phyloP scores from a whole-genome alignment of 2,797 vertebrate genomes.

The Coilia nasus region DNA sequence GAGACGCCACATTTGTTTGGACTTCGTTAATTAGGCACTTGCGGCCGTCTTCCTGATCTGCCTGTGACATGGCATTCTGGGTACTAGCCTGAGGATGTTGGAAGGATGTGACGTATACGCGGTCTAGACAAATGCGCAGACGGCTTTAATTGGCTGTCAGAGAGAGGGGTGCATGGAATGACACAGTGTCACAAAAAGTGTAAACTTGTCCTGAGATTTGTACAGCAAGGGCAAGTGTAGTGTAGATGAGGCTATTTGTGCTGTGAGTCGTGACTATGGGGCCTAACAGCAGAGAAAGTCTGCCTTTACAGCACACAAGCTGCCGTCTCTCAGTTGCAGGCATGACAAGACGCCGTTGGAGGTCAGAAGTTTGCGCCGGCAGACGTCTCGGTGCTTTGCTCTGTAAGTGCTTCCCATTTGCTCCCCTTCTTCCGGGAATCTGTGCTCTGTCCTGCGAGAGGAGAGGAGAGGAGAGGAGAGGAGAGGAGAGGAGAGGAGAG shows the following conservation, averaged over 20 bases:
- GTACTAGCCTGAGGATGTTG: not conserved
- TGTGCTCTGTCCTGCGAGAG: not conserved
- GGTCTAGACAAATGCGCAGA: not conserved
- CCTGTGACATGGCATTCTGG: not conserved
- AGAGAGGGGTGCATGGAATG: not conserved
- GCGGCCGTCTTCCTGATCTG: not conserved
- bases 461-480: no score
- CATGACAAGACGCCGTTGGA: not conserved
- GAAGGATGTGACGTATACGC: not conserved
- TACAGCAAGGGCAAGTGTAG: no score
- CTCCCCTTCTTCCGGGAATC: not conserved
- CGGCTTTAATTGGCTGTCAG: not conserved
- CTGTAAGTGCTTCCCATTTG: not conserved
- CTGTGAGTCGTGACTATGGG: no score
- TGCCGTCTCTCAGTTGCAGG: not conserved
- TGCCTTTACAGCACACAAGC: no score
- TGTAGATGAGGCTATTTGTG: no score
- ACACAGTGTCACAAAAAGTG: not conserved
- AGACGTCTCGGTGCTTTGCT: not conserved
- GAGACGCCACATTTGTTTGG: constrained; percentile 27
- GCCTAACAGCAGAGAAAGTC: no score
- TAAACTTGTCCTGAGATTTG: no score
- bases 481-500: no score
- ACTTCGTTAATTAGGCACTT: constrained; percentile 22
- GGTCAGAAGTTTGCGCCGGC: not conserved